phyloP scores from a whole-genome alignment of 2,797 vertebrate species.

The Antennarius maculatus region DNA sequence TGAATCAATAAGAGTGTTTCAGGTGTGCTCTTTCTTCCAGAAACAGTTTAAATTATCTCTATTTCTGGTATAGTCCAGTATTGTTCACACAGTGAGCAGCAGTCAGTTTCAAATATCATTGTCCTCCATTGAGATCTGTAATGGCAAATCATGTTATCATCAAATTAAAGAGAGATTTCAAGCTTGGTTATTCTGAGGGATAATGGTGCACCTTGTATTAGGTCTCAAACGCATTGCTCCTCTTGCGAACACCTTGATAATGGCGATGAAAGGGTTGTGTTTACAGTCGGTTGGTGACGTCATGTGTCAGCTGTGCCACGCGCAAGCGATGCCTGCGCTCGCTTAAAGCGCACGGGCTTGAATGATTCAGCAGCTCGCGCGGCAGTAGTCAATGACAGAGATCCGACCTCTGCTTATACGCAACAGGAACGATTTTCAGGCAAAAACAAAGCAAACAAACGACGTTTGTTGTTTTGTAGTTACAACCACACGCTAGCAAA shows the following conservation, averaged over 20 bases:
- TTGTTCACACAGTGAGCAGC: constrained; percentile 36
- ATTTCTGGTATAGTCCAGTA: constrained; percentile 34
- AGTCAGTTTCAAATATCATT: constrained; percentile 51
- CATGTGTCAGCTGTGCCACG: constrained; percentile 58
- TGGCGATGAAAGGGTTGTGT: constrained; percentile 56
- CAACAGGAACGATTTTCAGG: background rate
- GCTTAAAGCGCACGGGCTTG: background rate
- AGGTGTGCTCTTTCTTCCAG: constrained; percentile 49
- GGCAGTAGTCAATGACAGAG: constrained; percentile 4
- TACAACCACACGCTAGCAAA: rapidly evolving
- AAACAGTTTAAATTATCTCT: constrained; percentile 53
- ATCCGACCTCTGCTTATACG: constrained; percentile 2
- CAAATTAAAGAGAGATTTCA: constrained; percentile 61
- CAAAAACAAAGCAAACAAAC: too few relatives aligned
- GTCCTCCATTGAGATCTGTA: constrained; percentile 45
- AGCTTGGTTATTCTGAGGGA: constrained; percentile 46
- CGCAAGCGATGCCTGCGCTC: constrained; percentile 6
- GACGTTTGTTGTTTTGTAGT: background rate
- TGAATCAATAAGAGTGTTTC: constrained; percentile 57
- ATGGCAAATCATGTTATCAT: constrained; percentile 65
- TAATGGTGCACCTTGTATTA: constrained; percentile 50
- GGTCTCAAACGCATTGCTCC: constrained; percentile 28
- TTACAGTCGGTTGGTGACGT: constrained; percentile 56
- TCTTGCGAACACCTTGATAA: too few relatives aligned
- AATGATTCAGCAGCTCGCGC: constrained; percentile 66